A percentile compares a stretch with the other conserved stretches of the same genome.
Evolutionary conservation across 1,140 invertebrate species (phyloP).

Genomic region (Apis dorsata): DNA sequence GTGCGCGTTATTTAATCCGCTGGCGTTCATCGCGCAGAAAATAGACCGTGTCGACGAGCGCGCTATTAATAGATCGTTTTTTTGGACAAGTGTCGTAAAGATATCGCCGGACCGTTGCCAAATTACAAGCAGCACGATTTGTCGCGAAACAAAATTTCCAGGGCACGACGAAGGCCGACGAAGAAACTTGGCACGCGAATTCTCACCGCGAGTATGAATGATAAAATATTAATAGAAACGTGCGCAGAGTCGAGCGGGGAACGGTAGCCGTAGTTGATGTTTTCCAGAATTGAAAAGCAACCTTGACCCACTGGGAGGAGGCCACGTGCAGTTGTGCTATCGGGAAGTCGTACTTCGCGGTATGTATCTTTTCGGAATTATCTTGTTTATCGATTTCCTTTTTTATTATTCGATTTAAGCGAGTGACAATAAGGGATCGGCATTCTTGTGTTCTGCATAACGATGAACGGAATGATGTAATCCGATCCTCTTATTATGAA

Average conservation of each 20-base stretch:
- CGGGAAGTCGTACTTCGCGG: conserved; percentile 36
- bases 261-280: background rate
- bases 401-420: background rate
- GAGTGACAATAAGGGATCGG: background rate
- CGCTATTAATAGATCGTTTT: background rate
- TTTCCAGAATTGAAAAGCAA: conserved; percentile 54
- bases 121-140: background rate
- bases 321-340: conserved; percentile 1
- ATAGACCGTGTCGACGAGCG: no score
- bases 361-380: no score
- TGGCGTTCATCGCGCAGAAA: background rate
- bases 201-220: background rate
- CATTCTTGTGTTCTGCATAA: no score
- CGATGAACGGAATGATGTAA: conserved; percentile 18
- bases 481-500: background rate
- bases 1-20: background rate
- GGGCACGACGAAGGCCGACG: background rate
- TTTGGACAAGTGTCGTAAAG: background rate
- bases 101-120: background rate
- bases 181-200: background rate
- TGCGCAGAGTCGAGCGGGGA: background rate
- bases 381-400: no score
- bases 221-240: background rate
- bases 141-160: background rate
- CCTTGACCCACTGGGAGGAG: conserved; percentile 51